A percentile compares a stretch with the other conserved stretches of the same genome.
Evolutionary conservation across 2,113 vertebrate species (phyloP).

Genomic region (Delphinapterus leucas): DNA sequence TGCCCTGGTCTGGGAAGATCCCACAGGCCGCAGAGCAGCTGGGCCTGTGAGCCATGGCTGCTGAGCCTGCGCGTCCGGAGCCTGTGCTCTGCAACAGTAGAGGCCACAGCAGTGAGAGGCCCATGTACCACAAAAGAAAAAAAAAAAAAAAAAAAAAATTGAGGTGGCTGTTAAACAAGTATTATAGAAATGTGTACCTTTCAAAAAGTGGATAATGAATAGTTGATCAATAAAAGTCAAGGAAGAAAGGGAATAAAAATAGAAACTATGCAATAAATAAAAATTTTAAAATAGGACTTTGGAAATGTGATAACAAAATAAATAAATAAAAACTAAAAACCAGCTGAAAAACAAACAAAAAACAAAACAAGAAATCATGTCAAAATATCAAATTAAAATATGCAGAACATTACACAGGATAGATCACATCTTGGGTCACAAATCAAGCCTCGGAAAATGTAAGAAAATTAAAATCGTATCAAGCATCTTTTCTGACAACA

Average conservation of each 20-base stretch:
- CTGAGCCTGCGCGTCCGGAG: too few species aligned
- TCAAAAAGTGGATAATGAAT: neutral
- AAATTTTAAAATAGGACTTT: neutral
- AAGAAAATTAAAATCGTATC: too few species aligned
- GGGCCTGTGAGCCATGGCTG: too few species aligned
- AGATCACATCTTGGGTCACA: too few species aligned
- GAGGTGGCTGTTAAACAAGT: neutral
- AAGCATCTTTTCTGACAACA: too few species aligned
- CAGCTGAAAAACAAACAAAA: neutral
- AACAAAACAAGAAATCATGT: neutral
- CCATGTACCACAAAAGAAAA: rapidly evolving
- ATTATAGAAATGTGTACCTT: neutral
- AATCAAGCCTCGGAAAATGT: too few species aligned
- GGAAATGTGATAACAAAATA: neutral
- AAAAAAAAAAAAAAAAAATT: neutral
- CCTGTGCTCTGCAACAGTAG: too few species aligned
- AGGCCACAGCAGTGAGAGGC: too few species aligned
- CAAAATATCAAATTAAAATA: neutral
- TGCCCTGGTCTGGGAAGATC: too few species aligned
- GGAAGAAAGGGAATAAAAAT: neutral
- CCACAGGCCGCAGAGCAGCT: too few species aligned
- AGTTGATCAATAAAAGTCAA: neutral
- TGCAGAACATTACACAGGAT: neutral
- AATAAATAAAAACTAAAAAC: neutral
- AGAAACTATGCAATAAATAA: neutral